Conservation (phyloP, 2,113 vertebrate species). For the Eidolon helvum region DNA sequence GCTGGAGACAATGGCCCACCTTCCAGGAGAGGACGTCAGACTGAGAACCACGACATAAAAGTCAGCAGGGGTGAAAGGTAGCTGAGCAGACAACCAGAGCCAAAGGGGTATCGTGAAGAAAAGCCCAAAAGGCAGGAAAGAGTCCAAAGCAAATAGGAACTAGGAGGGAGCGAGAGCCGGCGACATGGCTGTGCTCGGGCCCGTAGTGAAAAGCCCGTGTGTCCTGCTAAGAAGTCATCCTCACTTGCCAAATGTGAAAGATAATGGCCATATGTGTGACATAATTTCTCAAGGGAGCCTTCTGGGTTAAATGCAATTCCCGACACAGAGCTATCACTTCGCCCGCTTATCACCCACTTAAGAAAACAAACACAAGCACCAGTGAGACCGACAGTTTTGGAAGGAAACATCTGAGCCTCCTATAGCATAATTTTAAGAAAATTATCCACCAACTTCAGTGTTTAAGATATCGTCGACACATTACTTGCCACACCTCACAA, state of each 20-base stretch:
- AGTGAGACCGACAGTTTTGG: background rate
- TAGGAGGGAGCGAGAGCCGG: background rate
- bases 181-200: background rate
- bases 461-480: conserved; percentile 38
- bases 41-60: background rate
- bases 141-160: background rate
- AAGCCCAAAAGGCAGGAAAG: background rate
- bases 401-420: background rate
- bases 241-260: background rate
- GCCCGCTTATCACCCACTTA: background rate
- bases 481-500: background rate
- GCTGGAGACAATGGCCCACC: background rate
- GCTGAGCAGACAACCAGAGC: background rate
- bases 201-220: background rate
- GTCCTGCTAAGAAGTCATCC: background rate
- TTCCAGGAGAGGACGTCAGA: background rate
- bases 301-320: background rate
- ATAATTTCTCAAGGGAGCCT: background rate
- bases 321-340: background rate
- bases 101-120: background rate
- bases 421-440: background rate
- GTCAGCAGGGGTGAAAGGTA: background rate
- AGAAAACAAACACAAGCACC: background rate
- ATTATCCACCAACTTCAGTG: background rate
- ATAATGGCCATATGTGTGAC: background rate